Evolutionary conservation across 2,888 invertebrate species (phyloP).

Genomic region (Drosophila mimica): DNA sequence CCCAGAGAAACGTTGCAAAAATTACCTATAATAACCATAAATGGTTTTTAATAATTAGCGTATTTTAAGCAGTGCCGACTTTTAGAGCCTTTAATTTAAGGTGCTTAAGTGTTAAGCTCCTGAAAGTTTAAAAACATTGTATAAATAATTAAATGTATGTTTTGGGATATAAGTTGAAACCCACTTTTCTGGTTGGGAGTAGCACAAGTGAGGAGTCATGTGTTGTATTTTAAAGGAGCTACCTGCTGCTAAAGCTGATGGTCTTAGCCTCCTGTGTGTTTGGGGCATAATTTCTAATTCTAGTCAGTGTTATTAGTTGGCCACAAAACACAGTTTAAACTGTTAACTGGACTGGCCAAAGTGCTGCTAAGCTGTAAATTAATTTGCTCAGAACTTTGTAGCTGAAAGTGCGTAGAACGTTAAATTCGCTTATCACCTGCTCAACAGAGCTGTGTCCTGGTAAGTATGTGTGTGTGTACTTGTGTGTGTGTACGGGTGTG

Average conservation of each 20-base stretch:
- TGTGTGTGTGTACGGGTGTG: neutral
- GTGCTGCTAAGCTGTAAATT: constrained; percentile 67
- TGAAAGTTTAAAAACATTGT: neutral
- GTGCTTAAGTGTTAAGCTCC: too few species aligned
- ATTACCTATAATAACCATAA: neutral
- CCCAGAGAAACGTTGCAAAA: neutral
- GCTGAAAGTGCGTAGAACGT: constrained; percentile 19
- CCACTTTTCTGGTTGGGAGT: neutral
- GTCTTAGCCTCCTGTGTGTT: neutral
- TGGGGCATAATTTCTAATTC: constrained; percentile 1
- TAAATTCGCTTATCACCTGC: constrained; percentile 64
- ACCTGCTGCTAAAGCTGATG: too few species aligned
- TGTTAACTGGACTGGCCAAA: constrained; percentile 15
- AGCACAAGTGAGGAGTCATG: neutral
- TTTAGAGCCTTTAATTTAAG: neutral
- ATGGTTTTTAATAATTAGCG: neutral
- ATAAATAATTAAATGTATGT: neutral
- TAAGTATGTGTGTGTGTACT: neutral
- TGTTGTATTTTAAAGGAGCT: neutral
- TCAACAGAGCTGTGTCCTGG: constrained; percentile 13
- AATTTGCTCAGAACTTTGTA: constrained; percentile 61
- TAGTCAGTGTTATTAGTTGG: neutral
- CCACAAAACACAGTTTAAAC: constrained; percentile 1
- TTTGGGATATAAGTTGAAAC: neutral
- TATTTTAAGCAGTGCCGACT: neutral